Percentiles rank a stretch among this genome's conserved stretches.
phyloP scores from a whole-genome alignment of 2,113 vertebrate species.

The Ophiodon elongatus region DNA sequence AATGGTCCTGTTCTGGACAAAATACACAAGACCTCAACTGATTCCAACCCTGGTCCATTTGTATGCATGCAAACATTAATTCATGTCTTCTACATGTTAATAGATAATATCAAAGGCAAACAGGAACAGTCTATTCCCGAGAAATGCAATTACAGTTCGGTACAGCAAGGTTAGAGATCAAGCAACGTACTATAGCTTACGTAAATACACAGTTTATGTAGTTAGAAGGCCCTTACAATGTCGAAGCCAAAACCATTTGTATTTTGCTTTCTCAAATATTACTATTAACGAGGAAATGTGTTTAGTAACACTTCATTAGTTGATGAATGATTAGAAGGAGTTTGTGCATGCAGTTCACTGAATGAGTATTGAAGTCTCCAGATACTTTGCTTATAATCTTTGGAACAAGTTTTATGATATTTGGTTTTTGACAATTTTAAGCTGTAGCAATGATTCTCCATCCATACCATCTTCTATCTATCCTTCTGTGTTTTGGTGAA shows the following conservation, averaged over 20 bases:
- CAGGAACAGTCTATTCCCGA: slow-evolving; percentile 58
- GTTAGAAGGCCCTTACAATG: slow-evolving; percentile 49
- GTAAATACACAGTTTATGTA: slow-evolving; percentile 62
- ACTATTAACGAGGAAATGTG: slow-evolving; percentile 19
- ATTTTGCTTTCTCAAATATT: slow-evolving; percentile 23
- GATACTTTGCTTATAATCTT: slow-evolving; percentile 32
- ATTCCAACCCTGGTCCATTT: slow-evolving; percentile 38
- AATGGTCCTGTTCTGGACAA: slow-evolving; percentile 49
- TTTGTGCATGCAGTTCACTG: slow-evolving; percentile 40
- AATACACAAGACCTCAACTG: slow-evolving; percentile 33
- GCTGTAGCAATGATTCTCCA: slow-evolving; percentile 9
- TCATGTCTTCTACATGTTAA: slow-evolving; percentile 59
- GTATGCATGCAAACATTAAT: slow-evolving; percentile 70
- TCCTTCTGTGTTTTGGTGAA: slow-evolving; percentile 31
- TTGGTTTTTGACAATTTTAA: slow-evolving; percentile 47
- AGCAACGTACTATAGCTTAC: slow-evolving; percentile 58
- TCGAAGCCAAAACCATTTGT: slow-evolving; percentile 47
- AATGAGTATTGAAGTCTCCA: slow-evolving; percentile 16
- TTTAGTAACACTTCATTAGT: slow-evolving; percentile 29
- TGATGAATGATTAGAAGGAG: slow-evolving; percentile 33
- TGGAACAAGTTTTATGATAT: slow-evolving; percentile 37
- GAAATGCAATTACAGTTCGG: slow-evolving; percentile 64
- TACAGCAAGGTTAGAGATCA: slow-evolving; percentile 65
- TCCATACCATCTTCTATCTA: not conserved
- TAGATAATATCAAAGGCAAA: slow-evolving; percentile 67